Evolutionary conservation across 2,797 vertebrate genomes (phyloP), one percentile per base, ranked within the genome.

Genomic region (Pelobates cultripes): DNA sequence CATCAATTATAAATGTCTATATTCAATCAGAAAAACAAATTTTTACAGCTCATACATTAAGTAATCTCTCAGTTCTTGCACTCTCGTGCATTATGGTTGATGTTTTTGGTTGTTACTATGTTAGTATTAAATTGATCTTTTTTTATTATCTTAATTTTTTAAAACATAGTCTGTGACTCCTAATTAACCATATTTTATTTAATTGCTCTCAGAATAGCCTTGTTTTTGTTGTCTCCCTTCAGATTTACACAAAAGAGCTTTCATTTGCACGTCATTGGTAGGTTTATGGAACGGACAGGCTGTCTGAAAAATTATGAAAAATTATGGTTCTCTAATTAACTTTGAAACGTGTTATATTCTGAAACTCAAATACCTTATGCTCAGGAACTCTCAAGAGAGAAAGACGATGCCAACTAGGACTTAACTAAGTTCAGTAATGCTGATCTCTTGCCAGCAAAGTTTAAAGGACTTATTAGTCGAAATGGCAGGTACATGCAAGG

Each of bases 291-390:
- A 71, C n/a, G 43, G 41, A 41, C 41, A 4, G 42, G 9, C 77
- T 70, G 57, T 73, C 69, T 79, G 57, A 12, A 72, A n/a, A 72
- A 72, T 79, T 51, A 72, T 79, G 57, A 12, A 72, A n/a, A 72
- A 72, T 79, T 51, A 72, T 73, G 14, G 77, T 28, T 72, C 12
- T 60, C 51, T 79, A 72, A 79, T 79, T 79, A 66, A 64, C 53
- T 72, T n/a, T 71, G 70, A 71, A 71, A 71, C 40, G 17, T 71
- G 17, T 71, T 51, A 71, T 71, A 51, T 28, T 51, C 44, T 51
- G 70, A 17, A 53, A 45, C 45, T 70, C 43, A 44, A 14, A 17
- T 70, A 43, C 13, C 45, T 71, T 71, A 71, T 43, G 15, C 42
- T 47, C 43, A 17, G 53, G 13, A 14, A 17, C 45, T 70, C 53